Evolutionary conservation across 2,888 invertebrate genomes (phyloP).

Genomic region (Limnephilus lunatus): DNA sequence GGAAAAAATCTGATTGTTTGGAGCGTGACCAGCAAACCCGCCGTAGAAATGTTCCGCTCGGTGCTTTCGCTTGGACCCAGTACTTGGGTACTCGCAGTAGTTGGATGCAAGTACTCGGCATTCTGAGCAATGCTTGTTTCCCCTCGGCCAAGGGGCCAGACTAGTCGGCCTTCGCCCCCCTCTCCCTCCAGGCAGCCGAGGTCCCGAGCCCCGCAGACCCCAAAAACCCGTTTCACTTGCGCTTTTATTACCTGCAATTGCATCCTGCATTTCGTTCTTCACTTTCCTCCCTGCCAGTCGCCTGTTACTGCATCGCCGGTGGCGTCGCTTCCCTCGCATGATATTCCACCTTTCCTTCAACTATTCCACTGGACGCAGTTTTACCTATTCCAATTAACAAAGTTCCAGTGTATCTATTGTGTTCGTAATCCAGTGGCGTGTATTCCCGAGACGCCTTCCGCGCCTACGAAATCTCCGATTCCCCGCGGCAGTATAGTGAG

Average conservation of each 20-base stretch:
- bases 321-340: neutral
- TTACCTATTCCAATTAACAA: neutral
- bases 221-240: conserved; percentile 63
- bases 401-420: neutral
- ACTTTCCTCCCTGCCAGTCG: conserved; percentile 31
- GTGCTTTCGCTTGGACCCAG: neutral
- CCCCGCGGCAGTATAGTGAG: conserved; percentile 8
- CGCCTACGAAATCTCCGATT: neutral
- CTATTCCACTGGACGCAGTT: neutral
- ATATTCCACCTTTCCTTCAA: neutral
- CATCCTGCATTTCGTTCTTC: conserved; percentile 55
- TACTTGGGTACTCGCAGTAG: neutral
- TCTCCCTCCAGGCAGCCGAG: neutral
- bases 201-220: conserved; percentile 41
- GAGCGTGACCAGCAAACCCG: neutral
- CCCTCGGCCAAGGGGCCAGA: conserved; percentile 44
- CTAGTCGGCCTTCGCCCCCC: conserved; percentile 62
- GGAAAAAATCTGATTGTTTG: neutral
- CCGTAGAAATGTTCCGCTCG: conserved; percentile 16
- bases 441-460: neutral
- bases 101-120: neutral
- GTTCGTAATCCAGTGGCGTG: neutral
- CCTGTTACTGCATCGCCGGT: neutral
- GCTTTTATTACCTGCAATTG: conserved; percentile 65
- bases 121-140: conserved; percentile 7